These are phyloP conservation scores for Drosophila trichaetosa DNA, from an alignment of 2,888 invertebrate genomes.

Conservation along the genomic window DNA sequence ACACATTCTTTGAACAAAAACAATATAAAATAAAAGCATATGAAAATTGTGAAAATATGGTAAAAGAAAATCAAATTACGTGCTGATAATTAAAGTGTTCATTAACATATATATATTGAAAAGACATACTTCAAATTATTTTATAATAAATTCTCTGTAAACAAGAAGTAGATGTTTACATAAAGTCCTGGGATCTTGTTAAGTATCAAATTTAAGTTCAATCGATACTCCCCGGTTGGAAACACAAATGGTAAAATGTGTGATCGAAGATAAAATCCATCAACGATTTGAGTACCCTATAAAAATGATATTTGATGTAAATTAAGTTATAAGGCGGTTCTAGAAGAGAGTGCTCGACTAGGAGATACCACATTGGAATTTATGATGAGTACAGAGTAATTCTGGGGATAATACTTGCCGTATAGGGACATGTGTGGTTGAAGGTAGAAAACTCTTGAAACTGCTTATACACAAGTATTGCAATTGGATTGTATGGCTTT, in stretches of 20 bases:
- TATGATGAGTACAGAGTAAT: neutral
- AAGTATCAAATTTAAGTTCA: neutral
- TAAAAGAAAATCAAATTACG: no score
- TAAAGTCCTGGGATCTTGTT: neutral
- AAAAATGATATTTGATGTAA: neutral
- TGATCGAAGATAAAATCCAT: neutral
- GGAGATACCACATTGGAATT: neutral
- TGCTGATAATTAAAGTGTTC: no score
- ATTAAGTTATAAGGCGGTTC: neutral
- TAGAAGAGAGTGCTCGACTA: neutral
- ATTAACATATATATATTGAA: no score
- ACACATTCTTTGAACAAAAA: no score
- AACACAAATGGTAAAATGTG: accelerated
- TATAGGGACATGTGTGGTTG: neutral
- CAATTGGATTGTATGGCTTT: neutral
- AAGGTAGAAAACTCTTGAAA: accelerated
- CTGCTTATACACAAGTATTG: accelerated
- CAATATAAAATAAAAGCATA: no score
- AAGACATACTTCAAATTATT: neutral
- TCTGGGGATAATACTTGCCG: neutral
- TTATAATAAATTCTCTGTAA: neutral
- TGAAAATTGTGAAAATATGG: no score
- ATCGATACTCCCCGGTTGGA: neutral
- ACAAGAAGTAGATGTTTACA: neutral
- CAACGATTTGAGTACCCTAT: neutral